Evolutionary conservation across 2,888 invertebrate species (phyloP), one percentile per base, ranked within the genome.

Genomic region (Cylindroiulus punctatus): DNA sequence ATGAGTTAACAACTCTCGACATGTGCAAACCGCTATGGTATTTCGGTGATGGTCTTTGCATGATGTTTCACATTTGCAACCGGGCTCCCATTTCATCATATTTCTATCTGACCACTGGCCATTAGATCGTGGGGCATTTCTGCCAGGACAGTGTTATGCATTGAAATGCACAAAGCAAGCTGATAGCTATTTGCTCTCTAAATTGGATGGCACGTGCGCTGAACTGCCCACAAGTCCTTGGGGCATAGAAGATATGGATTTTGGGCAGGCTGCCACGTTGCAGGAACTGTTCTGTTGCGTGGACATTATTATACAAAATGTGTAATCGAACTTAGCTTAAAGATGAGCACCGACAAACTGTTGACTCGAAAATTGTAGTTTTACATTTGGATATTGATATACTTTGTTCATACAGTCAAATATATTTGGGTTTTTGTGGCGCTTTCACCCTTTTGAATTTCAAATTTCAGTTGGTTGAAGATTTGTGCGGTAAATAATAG

Each of bases 121-220:
- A n/a, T n/a, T 52, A 19, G 52, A 52, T 5, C 3, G n/a, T n/a
- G 12, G n/a, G 52, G 52, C n/a, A n/a, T 52, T 52, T 52, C 7
- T 1, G 52, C 44, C 12, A 1, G 8, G 8, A 3, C 52, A n/a
- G n/a, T 52, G n/a, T 7, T 52, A 1, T 52, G 12, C 52, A 52
- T 52, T 52, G 52, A 52, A 52, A 52, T 52, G 19, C 52, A 52
- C 52, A n/a, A n/a, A n/a, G 52, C 52, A 52, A 52, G 52, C 52
- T 52, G 52, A n/a, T 52, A 52, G 52, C 52, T 52, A n/a, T 52
- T 52, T 52, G n/a, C 52, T 52, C n/a, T 12, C 52, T 17, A 52
- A 52, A 52, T 52, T 52, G 52, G 52, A 52, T 52, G 52, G 52
- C 52, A 52, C 52, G 52, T 52, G 52, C 52, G n/a, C 52, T 19